Conservation (phyloP, 2,888 invertebrate genomes). For the Pterobdella sp. region DNA sequence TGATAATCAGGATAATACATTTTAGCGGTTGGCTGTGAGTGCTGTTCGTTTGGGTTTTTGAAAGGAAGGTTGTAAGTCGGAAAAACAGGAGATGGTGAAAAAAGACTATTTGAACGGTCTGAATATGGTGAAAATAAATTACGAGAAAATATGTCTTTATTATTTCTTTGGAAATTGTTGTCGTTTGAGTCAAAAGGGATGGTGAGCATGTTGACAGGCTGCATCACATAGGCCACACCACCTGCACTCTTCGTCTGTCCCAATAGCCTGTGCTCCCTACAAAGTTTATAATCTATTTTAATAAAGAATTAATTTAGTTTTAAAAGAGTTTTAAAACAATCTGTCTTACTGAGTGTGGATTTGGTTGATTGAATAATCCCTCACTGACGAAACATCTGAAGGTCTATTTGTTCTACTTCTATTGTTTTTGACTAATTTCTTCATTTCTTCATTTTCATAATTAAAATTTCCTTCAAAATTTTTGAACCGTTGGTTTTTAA, state of each 20-base stretch:
- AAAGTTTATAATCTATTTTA: not conserved
- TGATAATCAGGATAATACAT: not conserved
- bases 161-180: not conserved
- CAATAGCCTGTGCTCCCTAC: conserved; percentile 1
- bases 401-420: too few species aligned
- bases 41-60: not conserved
- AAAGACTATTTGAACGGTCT: not conserved
- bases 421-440: not conserved
- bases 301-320: not conserved
- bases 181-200: not conserved
- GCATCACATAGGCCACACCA: conserved; percentile 1
- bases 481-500: too few species aligned
- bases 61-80: not conserved
- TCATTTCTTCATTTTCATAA: not conserved
- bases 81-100: not conserved
- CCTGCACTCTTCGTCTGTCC: not conserved
- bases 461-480: not conserved
- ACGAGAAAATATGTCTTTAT: not conserved
- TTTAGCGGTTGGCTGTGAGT: not conserved
- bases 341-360: too few species aligned
- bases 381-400: too few species aligned
- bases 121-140: not conserved
- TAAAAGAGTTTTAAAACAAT: not conserved
- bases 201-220: conserved; percentile 8
- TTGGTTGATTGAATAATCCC: too few species aligned